These are phyloP conservation scores for Sarcophaga variegata DNA, from an alignment of 2,888 invertebrate species.

Conservation along the genomic window DNA sequence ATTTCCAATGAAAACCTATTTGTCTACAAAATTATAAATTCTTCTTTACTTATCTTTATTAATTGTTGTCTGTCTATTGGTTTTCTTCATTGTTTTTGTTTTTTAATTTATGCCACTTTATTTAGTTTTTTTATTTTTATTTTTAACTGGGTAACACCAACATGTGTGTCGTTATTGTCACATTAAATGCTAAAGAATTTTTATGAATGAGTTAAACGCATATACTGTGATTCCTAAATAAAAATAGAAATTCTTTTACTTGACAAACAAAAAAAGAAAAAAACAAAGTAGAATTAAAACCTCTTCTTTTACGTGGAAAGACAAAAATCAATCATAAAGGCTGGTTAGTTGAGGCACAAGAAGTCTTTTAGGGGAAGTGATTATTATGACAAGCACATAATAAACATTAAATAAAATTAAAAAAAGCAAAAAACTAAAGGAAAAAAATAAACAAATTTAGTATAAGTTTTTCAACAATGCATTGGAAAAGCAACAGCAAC, in stretches of 20 bases:
- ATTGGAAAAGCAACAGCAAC: background rate
- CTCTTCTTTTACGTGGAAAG: background rate
- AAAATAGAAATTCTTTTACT: slow-evolving; percentile 55
- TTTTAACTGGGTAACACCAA: too few relatives aligned
- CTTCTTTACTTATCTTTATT: too few relatives aligned
- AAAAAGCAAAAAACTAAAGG: slow-evolving; percentile 33
- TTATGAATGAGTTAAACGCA: too few relatives aligned
- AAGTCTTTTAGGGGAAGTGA: slow-evolving; percentile 50
- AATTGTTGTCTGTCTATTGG: too few relatives aligned
- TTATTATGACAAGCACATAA: slow-evolving; percentile 68
- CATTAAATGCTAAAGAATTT: too few relatives aligned
- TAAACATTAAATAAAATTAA: slow-evolving; percentile 37
- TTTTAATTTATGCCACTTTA: too few relatives aligned
- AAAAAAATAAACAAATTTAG: slow-evolving; percentile 36
- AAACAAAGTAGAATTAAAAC: too few relatives aligned
- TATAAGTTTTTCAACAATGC: background rate
- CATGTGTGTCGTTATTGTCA: too few relatives aligned
- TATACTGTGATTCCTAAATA: background rate
- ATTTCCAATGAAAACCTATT: too few relatives aligned
- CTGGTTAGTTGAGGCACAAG: background rate
- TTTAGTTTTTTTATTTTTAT: too few relatives aligned
- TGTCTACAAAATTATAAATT: too few relatives aligned
- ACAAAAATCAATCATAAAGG: slow-evolving; percentile 36
- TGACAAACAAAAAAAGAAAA: background rate
- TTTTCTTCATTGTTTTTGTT: too few relatives aligned